Evolutionary conservation across 2,113 vertebrate genomes (phyloP).

Genomic region (Corynorhinus townsendii): DNA sequence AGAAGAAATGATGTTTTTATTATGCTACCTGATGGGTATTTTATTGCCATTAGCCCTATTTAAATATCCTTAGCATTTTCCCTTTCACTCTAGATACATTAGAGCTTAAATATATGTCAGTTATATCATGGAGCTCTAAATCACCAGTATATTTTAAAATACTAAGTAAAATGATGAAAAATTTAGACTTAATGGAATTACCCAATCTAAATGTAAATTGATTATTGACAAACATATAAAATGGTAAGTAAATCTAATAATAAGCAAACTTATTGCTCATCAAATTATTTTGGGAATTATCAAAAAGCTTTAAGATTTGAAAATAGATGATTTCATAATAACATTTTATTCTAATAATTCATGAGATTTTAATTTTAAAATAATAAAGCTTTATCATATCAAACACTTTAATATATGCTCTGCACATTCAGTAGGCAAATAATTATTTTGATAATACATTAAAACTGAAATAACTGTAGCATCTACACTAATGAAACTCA

Average conservation of each 20-base stretch:
- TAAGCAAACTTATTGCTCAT: conserved; percentile 42
- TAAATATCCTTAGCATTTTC: not conserved
- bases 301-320: conserved; percentile 31
- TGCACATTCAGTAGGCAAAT: conserved; percentile 19
- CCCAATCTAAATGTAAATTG: not conserved
- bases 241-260: conserved; percentile 51
- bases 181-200: not conserved
- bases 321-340: conserved; percentile 44
- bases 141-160: not conserved
- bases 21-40: not conserved
- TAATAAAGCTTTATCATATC: conserved; percentile 21
- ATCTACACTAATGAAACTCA: not conserved
- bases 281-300: conserved; percentile 23
- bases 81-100: not conserved
- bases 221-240: not conserved
- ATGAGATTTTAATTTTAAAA: conserved; percentile 48
- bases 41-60: not conserved
- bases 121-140: not conserved
- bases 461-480: conserved; percentile 16
- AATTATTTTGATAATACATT: conserved; percentile 41
- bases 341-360: conserved; percentile 18
- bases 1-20: not conserved
- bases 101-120: not conserved
- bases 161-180: not conserved
- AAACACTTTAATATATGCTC: not conserved